phyloP scores from a whole-genome alignment of 2,113 vertebrate genomes.

The Mastomys coucha region DNA sequence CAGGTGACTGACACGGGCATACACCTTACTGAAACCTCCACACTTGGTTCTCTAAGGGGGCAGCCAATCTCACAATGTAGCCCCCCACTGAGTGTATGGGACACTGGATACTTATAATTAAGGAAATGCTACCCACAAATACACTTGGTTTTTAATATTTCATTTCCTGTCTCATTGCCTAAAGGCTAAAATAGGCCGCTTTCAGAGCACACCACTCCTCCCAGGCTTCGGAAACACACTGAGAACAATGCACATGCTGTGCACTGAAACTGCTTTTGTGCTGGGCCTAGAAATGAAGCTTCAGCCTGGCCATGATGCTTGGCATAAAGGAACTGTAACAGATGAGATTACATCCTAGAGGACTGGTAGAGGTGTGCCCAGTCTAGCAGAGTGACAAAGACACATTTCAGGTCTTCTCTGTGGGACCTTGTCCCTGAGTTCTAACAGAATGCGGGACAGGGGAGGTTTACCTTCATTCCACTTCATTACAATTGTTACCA shows the following conservation, averaged over 20 bases:
- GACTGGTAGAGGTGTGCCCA: constrained; percentile 12
- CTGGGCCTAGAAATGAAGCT: constrained; percentile 2
- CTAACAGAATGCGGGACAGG: constrained; percentile 23
- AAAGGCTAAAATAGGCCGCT: constrained; percentile 58
- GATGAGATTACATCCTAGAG: constrained; percentile 56
- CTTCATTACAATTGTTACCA: constrained; percentile 30
- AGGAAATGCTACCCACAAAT: constrained; percentile 74
- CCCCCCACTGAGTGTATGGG: not conserved
- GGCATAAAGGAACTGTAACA: not conserved
- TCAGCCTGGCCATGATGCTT: constrained; percentile 36
- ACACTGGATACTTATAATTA: not conserved
- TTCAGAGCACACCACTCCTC: constrained; percentile 44
- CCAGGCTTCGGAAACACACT: constrained; percentile 58
- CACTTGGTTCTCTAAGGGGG: not conserved
- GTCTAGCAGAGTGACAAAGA: constrained; percentile 55
- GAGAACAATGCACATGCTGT: constrained; percentile 74
- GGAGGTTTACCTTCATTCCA: constrained; percentile 1
- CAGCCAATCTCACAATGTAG: not conserved
- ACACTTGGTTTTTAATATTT: constrained; percentile 8
- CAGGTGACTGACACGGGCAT: fast-evolving
- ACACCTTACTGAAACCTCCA: not conserved
- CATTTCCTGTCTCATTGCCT: constrained; percentile 55
- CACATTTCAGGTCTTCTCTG: not conserved
- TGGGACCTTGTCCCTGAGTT: constrained; percentile 17
- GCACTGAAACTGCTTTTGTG: constrained; percentile 34